Evolutionary conservation across 1,140 invertebrate species (phyloP).

Genomic region (Zophobas morio): DNA sequence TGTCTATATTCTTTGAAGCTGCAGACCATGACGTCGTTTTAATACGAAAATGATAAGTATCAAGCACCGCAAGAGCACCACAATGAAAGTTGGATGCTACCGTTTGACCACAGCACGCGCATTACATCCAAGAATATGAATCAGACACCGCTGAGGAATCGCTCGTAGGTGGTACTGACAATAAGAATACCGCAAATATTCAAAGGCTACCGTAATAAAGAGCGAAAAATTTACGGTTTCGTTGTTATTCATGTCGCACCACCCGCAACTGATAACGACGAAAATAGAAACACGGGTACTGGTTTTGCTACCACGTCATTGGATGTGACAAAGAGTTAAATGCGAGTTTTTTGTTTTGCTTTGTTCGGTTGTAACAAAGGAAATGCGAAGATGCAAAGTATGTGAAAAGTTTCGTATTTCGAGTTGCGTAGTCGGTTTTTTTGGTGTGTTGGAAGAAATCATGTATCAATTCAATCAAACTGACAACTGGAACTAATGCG

Average conservation of each 20-base stretch:
- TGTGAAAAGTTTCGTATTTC: no score
- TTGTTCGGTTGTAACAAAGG: no score
- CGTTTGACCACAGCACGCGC: constrained; percentile 39
- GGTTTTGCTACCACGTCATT: constrained; percentile 8
- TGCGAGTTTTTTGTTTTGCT: neutral
- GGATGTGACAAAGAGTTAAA: constrained; percentile 5
- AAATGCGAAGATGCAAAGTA: neutral
- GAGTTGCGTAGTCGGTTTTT: no score
- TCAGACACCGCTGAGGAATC: constrained; percentile 27
- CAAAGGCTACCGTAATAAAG: neutral
- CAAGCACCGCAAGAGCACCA: constrained; percentile 31
- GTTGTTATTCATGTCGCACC: neutral
- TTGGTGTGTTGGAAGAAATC: neutral
- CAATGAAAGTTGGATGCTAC: constrained; percentile 40
- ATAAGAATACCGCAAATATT: constrained; percentile 29
- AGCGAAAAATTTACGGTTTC: constrained; percentile 8
- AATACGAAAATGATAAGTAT: constrained; percentile 42
- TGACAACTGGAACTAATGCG: constrained; percentile 15
- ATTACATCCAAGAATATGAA: constrained; percentile 36
- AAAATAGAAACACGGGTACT: constrained; percentile 7
- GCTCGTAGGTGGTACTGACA: constrained; percentile 4
- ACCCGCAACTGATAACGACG: constrained; percentile 26
- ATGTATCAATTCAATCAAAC: constrained; percentile 14
- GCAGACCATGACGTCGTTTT: constrained; percentile 38
- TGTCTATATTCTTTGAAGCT: constrained; percentile 38